Conservation (phyloP, 2,797 vertebrate genomes). For the Tadarida brasiliensis region DNA sequence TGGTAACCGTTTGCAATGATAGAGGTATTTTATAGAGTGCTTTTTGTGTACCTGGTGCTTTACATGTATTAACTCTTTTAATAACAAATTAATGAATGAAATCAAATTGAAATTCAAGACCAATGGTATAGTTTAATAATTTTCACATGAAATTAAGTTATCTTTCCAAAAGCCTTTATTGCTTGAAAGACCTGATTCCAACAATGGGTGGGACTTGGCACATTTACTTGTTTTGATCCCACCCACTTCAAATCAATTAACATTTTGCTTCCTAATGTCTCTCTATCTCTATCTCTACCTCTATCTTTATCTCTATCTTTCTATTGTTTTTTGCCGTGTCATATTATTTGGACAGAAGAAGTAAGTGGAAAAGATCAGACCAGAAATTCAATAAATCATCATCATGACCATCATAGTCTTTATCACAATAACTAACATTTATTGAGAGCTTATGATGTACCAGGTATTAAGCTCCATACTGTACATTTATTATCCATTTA, state of each 20-base stretch:
- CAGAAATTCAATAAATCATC: background rate
- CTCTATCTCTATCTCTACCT: background rate
- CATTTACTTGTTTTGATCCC: background rate
- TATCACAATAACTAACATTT: conserved; percentile 1
- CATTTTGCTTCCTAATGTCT: background rate
- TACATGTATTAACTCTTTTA: background rate
- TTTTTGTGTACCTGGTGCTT: conserved; percentile 17
- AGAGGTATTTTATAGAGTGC: background rate
- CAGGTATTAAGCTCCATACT: background rate
- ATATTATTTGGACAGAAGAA: conserved; percentile 32
- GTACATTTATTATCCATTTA: background rate
- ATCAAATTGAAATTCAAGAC: conserved; percentile 45
- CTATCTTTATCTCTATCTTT: background rate
- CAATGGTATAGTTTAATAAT: background rate
- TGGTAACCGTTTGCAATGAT: background rate
- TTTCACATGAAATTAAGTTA: conserved; percentile 35
- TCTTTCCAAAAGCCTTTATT: background rate
- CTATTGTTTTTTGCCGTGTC: background rate
- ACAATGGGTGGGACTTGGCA: background rate
- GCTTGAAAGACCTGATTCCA: background rate
- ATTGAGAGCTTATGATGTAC: background rate
- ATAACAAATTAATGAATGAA: background rate
- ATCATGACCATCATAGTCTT: background rate
- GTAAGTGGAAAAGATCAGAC: background rate
- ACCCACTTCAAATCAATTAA: background rate